A percentile compares a stretch with the other conserved stretches of the same genome.
phyloP scores from a whole-genome alignment of 2,113 vertebrate species.

The Myrmophylax atrothorax region DNA sequence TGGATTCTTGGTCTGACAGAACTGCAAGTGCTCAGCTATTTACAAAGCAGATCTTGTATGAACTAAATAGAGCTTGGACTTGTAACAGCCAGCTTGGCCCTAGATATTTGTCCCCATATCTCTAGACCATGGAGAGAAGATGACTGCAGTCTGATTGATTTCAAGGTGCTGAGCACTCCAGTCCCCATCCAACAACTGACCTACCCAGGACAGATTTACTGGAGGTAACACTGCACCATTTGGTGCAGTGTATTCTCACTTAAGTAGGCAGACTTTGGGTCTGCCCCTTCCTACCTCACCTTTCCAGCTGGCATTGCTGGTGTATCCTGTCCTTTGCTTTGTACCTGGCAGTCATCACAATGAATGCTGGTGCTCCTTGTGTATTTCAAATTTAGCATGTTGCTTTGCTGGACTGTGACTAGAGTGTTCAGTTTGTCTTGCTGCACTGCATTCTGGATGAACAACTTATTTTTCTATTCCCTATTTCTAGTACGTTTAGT shows the following conservation, averaged over 20 bases:
- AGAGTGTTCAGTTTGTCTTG: background rate
- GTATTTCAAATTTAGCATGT: background rate
- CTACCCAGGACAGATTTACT: background rate
- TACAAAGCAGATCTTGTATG: background rate
- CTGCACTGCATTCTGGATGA: background rate
- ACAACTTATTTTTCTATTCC: background rate
- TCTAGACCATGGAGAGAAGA: background rate
- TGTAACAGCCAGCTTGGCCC: background rate
- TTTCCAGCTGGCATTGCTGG: background rate
- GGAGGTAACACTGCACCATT: background rate
- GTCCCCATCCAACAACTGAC: background rate
- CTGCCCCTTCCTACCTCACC: background rate
- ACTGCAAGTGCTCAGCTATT: background rate
- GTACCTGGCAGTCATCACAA: background rate
- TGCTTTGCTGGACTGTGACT: conserved; percentile 11
- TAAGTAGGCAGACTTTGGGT: background rate
- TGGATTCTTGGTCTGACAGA: background rate
- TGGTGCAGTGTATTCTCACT: background rate
- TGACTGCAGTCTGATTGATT: background rate
- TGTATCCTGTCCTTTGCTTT: background rate
- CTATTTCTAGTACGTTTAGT: background rate
- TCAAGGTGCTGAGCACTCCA: background rate
- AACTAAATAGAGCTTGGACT: background rate
- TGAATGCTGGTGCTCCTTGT: background rate
- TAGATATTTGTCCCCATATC: background rate